A percentile compares a stretch with the other conserved stretches of the same genome.
Evolutionary conservation across 2,888 invertebrate species (phyloP).

Genomic region (Spilarctia lutea): DNA sequence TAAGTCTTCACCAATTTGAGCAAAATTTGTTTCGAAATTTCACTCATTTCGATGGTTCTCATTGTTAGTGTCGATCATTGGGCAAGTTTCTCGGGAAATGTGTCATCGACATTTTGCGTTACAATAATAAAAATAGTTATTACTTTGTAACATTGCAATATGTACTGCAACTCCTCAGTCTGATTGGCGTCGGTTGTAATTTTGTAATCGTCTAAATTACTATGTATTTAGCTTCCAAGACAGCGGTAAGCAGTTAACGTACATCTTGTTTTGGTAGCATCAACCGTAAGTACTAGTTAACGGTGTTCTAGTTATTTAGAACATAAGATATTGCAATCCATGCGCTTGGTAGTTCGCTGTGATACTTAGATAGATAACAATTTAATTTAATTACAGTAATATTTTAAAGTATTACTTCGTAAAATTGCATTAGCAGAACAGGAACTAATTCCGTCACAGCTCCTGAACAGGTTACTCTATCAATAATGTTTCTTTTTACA

Average conservation of each 20-base stretch:
- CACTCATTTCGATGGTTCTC: neutral
- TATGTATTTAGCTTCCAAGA: slow-evolving; percentile 18
- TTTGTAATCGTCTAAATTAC: slow-evolving; percentile 17
- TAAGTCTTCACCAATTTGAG: neutral
- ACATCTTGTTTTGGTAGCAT: slow-evolving; percentile 16
- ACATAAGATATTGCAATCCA: slow-evolving; percentile 36
- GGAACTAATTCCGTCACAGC: neutral
- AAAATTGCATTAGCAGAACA: neutral
- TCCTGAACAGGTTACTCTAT: neutral
- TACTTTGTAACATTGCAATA: slow-evolving; percentile 21
- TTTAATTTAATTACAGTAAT: neutral
- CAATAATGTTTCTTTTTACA: neutral
- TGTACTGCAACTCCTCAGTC: slow-evolving; percentile 40
- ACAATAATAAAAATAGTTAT: neutral
- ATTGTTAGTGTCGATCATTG: neutral
- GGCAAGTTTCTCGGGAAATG: neutral
- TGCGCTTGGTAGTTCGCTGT: neutral
- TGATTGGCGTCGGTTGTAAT: slow-evolving; percentile 52
- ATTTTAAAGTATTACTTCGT: neutral
- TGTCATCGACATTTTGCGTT: neutral
- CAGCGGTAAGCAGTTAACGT: neutral
- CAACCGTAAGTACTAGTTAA: slow-evolving; percentile 33
- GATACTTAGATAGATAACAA: neutral
- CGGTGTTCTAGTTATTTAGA: slow-evolving; percentile 48
- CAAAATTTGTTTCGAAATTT: neutral